phyloP scores from a whole-genome alignment of 2,888 invertebrate species.

The Schizaphis graminum region DNA sequence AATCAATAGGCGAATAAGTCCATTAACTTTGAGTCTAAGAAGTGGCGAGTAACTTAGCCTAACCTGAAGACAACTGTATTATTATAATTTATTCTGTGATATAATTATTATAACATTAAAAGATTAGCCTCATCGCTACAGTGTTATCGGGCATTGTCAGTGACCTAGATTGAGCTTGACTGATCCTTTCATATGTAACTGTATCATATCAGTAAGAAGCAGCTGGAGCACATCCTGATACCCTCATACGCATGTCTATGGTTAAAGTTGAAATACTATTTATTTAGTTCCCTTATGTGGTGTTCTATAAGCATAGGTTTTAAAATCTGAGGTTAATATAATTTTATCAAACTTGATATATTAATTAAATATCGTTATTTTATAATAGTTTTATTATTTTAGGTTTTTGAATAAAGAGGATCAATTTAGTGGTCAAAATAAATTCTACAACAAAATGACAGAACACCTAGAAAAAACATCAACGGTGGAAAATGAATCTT shows the following conservation, averaged over 20 bases:
- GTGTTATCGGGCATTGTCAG: not conserved
- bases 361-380: not conserved
- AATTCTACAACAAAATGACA: slow-evolving; percentile 4
- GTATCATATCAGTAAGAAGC: not conserved
- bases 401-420: slow-evolving; percentile 30
- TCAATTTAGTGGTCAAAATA: slow-evolving; percentile 46
- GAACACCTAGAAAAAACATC: not conserved
- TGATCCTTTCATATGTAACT: not conserved
- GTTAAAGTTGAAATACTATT: not conserved
- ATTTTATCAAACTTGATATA: not conserved
- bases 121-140: not conserved
- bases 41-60: no score
- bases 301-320: not conserved
- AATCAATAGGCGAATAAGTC: no score
- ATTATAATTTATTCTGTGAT: not conserved
- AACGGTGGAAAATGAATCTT: not conserved
- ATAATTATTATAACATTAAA: not conserved
- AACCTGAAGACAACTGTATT: no score
- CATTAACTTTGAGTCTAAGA: no score
- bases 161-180: not conserved
- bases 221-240: not conserved
- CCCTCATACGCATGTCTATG: not conserved
- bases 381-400: not conserved
- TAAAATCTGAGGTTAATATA: not conserved
- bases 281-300: not conserved